Conservation (phyloP, 2,888 invertebrate genomes). For the Pandemis corylana region DNA sequence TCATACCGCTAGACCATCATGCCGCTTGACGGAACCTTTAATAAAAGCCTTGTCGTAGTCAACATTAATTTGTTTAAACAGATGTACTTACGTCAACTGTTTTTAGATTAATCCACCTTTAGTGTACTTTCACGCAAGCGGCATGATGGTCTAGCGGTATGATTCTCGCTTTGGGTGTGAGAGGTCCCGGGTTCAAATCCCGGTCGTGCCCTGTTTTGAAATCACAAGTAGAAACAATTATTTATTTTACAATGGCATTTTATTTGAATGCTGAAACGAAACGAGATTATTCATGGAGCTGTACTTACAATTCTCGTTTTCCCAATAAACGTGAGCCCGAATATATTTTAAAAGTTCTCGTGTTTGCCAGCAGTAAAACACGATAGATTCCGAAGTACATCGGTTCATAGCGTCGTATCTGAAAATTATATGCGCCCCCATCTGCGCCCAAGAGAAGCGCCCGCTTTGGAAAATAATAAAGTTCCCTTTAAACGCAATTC, state of each 20-base stretch:
- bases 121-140: neutral
- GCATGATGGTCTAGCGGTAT: slow-evolving; percentile 50
- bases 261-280: neutral
- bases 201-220: slow-evolving; percentile 50
- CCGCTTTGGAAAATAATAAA: slow-evolving; percentile 80
- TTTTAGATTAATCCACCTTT: slow-evolving; percentile 5
- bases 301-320: neutral
- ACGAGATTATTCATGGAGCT: slow-evolving; percentile 1
- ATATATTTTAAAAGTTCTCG: slow-evolving; percentile 47
- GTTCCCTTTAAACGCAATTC: slow-evolving; percentile 81
- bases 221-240: too few relatives aligned
- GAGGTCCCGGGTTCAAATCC: slow-evolving; percentile 57
- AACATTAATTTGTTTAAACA: neutral
- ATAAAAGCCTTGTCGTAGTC: slow-evolving; percentile 1
- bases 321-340: neutral
- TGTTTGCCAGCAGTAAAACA: slow-evolving; percentile 69
- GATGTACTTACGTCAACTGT: neutral
- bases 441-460: slow-evolving; percentile 64
- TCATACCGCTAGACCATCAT: slow-evolving; percentile 78
- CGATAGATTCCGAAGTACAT: slow-evolving; percentile 64
- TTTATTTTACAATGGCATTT: too few relatives aligned
- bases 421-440: slow-evolving; percentile 75
- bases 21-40: slow-evolving; percentile 50
- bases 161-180: slow-evolving; percentile 74
- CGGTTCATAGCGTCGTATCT: slow-evolving; percentile 65